A percentile compares a stretch with the other conserved stretches of the same genome.
Conservation (phyloP, 2,888 invertebrate species). For the Perizoma affinitatum region DNA sequence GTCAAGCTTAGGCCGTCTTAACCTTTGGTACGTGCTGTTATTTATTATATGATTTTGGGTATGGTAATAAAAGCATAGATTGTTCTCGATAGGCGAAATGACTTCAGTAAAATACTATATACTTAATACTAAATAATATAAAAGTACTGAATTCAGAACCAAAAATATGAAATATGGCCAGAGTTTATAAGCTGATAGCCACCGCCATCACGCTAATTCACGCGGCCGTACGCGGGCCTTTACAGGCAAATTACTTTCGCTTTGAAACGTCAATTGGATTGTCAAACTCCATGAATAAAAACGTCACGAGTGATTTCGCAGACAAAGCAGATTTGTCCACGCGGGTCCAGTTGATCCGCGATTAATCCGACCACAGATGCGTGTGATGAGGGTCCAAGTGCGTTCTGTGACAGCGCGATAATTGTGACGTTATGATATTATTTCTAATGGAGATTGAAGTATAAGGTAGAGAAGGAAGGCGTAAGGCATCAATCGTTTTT, state of each 20-base stretch:
- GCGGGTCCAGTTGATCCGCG: conserved; percentile 57
- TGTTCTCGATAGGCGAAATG: no score
- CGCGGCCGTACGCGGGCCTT: no score
- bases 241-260: conserved; percentile 27
- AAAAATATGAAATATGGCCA: no score
- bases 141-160: no score
- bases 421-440: conserved; percentile 70
- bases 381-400: conserved; percentile 68
- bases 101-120: no score
- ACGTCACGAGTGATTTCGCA: conserved; percentile 57
- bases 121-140: no score
- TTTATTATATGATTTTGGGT: no score
- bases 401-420: conserved; percentile 68
- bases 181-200: no score
- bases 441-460: conserved; percentile 19
- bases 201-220: no score
- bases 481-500: not conserved
- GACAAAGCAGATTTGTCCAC: conserved; percentile 63
- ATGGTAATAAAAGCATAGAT: no score
- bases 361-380: conserved; percentile 71
- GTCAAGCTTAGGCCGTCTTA: no score
- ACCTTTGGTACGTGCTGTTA: no score
- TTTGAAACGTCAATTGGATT: conserved; percentile 36
- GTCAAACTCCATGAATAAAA: conserved; percentile 46
- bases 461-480: conserved; percentile 4